A percentile compares a stretch with the other conserved stretches of the same genome.
These are phyloP conservation scores for Bradypus variegatus DNA, from an alignment of 2,797 vertebrate genomes.

Conservation along the genomic window DNA sequence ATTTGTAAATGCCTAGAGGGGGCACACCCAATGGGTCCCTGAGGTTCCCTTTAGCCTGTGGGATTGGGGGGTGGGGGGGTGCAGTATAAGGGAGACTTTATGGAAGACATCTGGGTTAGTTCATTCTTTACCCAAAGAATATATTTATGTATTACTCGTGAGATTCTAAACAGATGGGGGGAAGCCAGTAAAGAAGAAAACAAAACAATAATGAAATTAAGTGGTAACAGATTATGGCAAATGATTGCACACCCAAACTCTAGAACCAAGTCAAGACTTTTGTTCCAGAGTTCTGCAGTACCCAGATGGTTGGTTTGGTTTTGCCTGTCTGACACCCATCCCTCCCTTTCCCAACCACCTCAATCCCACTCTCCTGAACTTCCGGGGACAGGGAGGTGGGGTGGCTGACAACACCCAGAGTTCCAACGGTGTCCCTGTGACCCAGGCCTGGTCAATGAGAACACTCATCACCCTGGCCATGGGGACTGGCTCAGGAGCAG, in stretches of 20 bases:
- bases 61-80: not conserved
- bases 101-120: not conserved
- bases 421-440: not conserved
- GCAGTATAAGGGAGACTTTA: not conserved
- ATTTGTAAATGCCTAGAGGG: not conserved
- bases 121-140: slow-evolving; percentile 34
- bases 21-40: not conserved
- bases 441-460: not conserved
- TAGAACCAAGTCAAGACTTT: not conserved
- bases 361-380: not conserved
- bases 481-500: not conserved
- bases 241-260: not conserved
- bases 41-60: not conserved
- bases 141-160: slow-evolving; percentile 8
- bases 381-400: not conserved
- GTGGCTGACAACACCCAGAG: not conserved
- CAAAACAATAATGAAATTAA: slow-evolving; percentile 51
- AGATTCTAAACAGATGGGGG: slow-evolving; percentile 54
- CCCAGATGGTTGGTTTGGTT: not conserved
- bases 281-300: not conserved
- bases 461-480: not conserved
- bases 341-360: not conserved
- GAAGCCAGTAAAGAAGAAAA: slow-evolving; percentile 22
- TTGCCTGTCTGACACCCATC: not conserved
- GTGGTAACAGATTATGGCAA: slow-evolving; percentile 47